phyloP scores from a whole-genome alignment of 2,888 invertebrate species.

The Nasonia oneida region DNA sequence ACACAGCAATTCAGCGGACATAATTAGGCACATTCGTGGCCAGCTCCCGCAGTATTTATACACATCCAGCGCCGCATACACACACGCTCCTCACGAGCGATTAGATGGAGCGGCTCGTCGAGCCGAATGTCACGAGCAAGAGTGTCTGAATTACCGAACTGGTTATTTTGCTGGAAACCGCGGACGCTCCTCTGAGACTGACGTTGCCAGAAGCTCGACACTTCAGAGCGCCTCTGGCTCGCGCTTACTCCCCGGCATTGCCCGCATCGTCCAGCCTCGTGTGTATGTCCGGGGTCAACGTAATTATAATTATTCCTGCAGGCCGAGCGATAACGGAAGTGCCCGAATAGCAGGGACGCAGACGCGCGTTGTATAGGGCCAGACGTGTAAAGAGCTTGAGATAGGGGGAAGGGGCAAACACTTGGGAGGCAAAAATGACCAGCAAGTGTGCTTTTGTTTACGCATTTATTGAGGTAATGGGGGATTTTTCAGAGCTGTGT shows the following conservation, averaged over 20 bases:
- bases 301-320: constrained; percentile 56
- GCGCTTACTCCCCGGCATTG: not conserved
- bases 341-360: not conserved
- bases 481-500: too few relatives aligned
- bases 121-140: constrained; percentile 56
- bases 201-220: constrained; percentile 41
- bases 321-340: constrained; percentile 41
- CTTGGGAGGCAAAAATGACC: too few relatives aligned
- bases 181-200: constrained; percentile 58
- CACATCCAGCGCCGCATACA: too few relatives aligned
- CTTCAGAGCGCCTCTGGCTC: not conserved
- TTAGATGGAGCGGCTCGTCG: constrained; percentile 51
- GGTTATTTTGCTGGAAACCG: constrained; percentile 53
- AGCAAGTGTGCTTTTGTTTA: too few relatives aligned
- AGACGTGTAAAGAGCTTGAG: not conserved
- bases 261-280: not conserved
- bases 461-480: too few relatives aligned
- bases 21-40: too few relatives aligned
- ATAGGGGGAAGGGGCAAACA: not conserved
- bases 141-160: constrained; percentile 52
- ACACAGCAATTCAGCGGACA: not conserved
- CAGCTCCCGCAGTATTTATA: too few relatives aligned
- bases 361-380: not conserved
- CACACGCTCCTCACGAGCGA: constrained; percentile 46
- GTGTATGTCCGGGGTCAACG: constrained; percentile 24